A percentile compares a stretch with the other conserved stretches of the same genome.
phyloP scores from a whole-genome alignment of 1,140 invertebrate genomes.

The Drosophila ercepeae region DNA sequence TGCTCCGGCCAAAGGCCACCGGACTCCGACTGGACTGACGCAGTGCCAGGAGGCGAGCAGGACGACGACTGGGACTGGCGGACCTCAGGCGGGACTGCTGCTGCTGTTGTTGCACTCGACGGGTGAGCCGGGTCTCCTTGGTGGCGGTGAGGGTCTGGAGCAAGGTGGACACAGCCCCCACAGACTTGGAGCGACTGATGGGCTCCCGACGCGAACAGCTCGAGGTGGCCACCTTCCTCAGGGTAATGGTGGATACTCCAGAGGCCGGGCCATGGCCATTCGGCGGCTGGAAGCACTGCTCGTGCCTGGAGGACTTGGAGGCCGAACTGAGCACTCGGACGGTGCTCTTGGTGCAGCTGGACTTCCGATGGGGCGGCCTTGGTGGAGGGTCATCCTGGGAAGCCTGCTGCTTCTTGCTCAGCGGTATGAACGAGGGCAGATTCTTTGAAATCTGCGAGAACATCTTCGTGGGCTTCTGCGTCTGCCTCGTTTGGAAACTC shows the following conservation, averaged over 20 bases:
- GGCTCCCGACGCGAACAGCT: slow-evolving; percentile 48
- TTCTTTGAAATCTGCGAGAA: slow-evolving; percentile 84
- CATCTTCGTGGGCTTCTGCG: slow-evolving; percentile 57
- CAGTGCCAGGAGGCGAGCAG: slow-evolving; percentile 47
- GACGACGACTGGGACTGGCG: slow-evolving; percentile 60
- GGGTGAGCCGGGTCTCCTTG: slow-evolving; percentile 55
- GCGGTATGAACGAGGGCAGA: slow-evolving; percentile 84
- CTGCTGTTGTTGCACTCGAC: slow-evolving; percentile 63
- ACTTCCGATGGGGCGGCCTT: slow-evolving; percentile 85
- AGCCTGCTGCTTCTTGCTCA: slow-evolving; percentile 64
- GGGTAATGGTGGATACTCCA: slow-evolving; percentile 56
- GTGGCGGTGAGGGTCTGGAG: slow-evolving; percentile 58
- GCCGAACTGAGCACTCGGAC: slow-evolving; percentile 49
- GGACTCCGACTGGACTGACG: slow-evolving; percentile 81
- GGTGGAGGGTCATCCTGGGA: slow-evolving; percentile 54
- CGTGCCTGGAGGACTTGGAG: slow-evolving; percentile 83
- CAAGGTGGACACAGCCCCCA: slow-evolving; percentile 69
- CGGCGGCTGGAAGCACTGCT: slow-evolving; percentile 85
- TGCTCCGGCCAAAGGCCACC: slow-evolving; percentile 79
- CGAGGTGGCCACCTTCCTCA: slow-evolving; percentile 57
- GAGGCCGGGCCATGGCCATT: slow-evolving; percentile 28
- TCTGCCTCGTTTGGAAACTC: neutral
- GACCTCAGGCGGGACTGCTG: slow-evolving; percentile 64
- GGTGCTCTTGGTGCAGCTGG: slow-evolving; percentile 88
- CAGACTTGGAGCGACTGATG: slow-evolving; percentile 73